phyloP scores from a whole-genome alignment of 2,797 vertebrate genomes.

The Enteromius argenteus region DNA sequence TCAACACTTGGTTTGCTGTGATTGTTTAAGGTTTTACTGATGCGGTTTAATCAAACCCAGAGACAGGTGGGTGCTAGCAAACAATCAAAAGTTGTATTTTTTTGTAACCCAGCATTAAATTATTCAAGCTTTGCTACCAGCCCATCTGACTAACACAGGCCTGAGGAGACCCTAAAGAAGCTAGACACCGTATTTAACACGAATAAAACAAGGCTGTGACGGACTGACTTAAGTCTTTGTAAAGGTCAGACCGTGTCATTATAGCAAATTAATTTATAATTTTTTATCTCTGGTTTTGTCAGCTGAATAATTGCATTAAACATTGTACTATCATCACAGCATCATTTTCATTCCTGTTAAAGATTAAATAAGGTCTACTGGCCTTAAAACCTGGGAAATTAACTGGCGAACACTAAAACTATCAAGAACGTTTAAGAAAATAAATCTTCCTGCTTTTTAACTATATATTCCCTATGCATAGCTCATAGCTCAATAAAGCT shows the following conservation, averaged over 20 bases:
- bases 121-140: background rate
- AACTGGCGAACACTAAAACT: background rate
- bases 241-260: background rate
- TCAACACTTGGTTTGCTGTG: background rate
- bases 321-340: background rate
- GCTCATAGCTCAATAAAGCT: background rate
- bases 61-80: background rate
- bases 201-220: background rate
- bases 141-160: background rate
- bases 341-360: background rate
- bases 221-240: background rate
- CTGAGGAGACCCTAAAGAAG: background rate
- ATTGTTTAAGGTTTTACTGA: background rate
- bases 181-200: background rate
- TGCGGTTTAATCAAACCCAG: background rate
- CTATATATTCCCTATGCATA: constrained; percentile 21
- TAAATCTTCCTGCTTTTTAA: background rate
- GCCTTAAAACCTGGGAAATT: background rate
- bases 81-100: background rate
- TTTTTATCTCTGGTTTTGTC: background rate
- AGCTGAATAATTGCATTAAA: background rate
- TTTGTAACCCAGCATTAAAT: background rate
- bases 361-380: background rate
- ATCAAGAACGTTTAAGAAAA: background rate
- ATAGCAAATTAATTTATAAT: too few relatives aligned